phyloP scores from a whole-genome alignment of 1,140 invertebrate genomes.

The Caenorhabditis elegans region WBcel235 BX284606.5:416501-417000 shows the following conservation, averaged over 20 bases:
- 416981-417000: too few species aligned
- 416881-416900: constrained; percentile 16
- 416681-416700: not conserved
- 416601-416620: constrained; percentile 40
- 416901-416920: too few species aligned
- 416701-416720: not conserved
- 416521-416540: constrained; percentile 44
- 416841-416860: constrained; percentile 36
- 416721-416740: constrained; percentile 34
- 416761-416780: constrained; percentile 38
- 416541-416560: constrained; percentile 37
- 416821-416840: constrained; percentile 41
- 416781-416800: constrained; percentile 44
- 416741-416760: constrained; percentile 40
- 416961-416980: too few species aligned
- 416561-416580: not conserved
- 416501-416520: constrained; percentile 40
- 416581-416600: constrained; percentile 18
- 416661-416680: constrained; percentile 42
- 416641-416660: constrained; percentile 14
- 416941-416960: too few species aligned
- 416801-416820: not conserved
- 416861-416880: constrained; percentile 29
- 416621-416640: constrained; percentile 40
- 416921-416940: too few species aligned